These are phyloP conservation scores for Acromyrmex heyeri DNA, from an alignment of 1,140 invertebrate species.

Conservation along the genomic window DNA sequence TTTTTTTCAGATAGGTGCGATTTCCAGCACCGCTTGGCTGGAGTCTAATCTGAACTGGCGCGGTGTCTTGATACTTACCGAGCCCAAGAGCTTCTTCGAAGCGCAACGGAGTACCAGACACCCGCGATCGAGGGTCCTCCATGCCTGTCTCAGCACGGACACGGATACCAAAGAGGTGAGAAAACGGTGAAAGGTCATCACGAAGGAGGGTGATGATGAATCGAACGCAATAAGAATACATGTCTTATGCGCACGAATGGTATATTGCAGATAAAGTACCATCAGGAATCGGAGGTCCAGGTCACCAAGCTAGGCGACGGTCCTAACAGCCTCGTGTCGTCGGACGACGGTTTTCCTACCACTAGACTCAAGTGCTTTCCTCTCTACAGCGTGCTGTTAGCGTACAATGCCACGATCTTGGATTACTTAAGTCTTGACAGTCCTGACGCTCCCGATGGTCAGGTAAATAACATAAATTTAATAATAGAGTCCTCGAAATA, in stretches of 20 bases:
- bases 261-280: conserved; percentile 87
- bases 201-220: neutral
- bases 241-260: neutral
- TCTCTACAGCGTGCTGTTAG: conserved; percentile 92
- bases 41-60: conserved; percentile 91
- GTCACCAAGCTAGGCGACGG: conserved; percentile 88
- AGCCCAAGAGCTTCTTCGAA: conserved; percentile 90
- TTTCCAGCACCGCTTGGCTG: conserved; percentile 90
- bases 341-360: conserved; percentile 85
- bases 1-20: conserved; percentile 84
- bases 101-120: conserved; percentile 84
- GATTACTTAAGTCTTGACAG: conserved; percentile 91
- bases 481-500: neutral
- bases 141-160: conserved; percentile 92
- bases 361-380: conserved; percentile 94
- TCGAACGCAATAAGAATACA: neutral
- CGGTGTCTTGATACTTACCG: conserved; percentile 92
- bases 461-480: conserved; percentile 61
- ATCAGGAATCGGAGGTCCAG: conserved; percentile 88
- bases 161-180: conserved; percentile 91
- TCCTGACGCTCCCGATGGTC: conserved; percentile 81
- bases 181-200: too few species aligned
- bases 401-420: conserved; percentile 90
- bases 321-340: conserved; percentile 85
- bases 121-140: conserved; percentile 88